A percentile compares a stretch with the other conserved stretches of the same genome.
Evolutionary conservation across 1,140 invertebrate genomes (phyloP).

Genomic region (Oedothorax gibbosus): DNA sequence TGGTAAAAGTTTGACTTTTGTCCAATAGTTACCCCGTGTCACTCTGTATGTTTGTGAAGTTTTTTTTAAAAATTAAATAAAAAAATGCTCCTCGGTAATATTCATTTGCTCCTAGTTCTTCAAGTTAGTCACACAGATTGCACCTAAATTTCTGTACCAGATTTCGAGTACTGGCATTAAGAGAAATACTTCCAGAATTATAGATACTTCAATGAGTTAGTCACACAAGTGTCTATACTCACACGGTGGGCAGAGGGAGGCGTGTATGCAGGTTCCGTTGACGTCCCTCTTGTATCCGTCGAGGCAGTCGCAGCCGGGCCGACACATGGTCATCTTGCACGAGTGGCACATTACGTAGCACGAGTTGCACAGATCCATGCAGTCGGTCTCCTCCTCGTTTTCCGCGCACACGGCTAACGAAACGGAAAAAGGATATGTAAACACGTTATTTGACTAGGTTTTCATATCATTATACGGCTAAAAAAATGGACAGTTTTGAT

Average conservation of each 20-base stretch:
- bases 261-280: conserved; percentile 27
- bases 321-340: conserved; percentile 18
- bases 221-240: conserved; percentile 2
- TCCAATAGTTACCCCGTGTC: no score
- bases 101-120: no score
- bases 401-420: conserved; percentile 5
- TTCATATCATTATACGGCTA: not conserved
- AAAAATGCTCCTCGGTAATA: no score
- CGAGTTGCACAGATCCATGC: conserved; percentile 32
- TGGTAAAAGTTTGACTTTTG: no score
- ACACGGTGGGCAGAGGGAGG: conserved; percentile 23
- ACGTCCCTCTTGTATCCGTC: conserved; percentile 36
- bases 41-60: no score
- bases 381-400: conserved; percentile 14
- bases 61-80: no score
- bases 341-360: conserved; percentile 12
- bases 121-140: no score
- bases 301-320: conserved; percentile 27
- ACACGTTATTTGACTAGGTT: not conserved
- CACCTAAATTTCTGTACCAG: no score
- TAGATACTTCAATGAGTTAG: no score
- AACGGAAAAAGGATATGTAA: not conserved
- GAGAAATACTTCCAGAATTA: no score
- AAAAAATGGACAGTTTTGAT: not conserved
- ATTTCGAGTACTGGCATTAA: no score